Percentiles rank a stretch among this genome's conserved stretches.
phyloP scores from a whole-genome alignment of 2,888 invertebrate species.

The Eupithecia abbreviata region DNA sequence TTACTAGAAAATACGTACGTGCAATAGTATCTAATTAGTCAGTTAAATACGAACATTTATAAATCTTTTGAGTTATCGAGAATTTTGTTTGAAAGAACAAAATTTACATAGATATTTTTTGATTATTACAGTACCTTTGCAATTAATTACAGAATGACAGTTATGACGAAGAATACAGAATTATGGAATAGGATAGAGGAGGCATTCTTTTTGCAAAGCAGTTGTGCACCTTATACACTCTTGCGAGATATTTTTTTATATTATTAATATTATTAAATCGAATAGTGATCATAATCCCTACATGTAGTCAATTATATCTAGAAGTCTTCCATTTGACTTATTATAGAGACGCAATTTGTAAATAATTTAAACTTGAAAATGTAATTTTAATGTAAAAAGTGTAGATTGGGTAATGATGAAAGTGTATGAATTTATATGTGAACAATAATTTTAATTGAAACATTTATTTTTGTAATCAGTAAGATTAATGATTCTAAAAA shows the following conservation, averaged over 20 bases:
- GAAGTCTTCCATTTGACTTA: conserved; percentile 63
- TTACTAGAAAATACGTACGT: background rate
- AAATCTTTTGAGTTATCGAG: background rate
- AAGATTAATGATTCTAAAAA: conserved; percentile 69
- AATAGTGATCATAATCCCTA: conserved; percentile 46
- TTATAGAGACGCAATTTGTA: conserved; percentile 39
- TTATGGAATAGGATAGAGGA: no score
- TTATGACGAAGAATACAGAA: no score
- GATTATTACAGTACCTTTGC: no score
- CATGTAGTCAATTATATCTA: conserved; percentile 63
- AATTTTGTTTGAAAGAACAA: background rate
- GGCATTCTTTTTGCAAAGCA: background rate
- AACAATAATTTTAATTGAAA: conserved; percentile 53
- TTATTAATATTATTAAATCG: conserved; percentile 7
- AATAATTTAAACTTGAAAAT: conserved; percentile 58
- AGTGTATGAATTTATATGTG: conserved; percentile 54
- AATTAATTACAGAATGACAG: no score
- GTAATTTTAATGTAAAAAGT: conserved; percentile 37
- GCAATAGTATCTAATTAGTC: conserved; percentile 8
- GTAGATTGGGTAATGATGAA: conserved; percentile 53
- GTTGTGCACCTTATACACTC: background rate
- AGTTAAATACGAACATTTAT: background rate
- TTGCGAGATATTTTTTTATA: conserved; percentile 6
- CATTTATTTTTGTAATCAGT: conserved; percentile 79
- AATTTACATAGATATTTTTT: background rate